Evolutionary conservation across 2,113 vertebrate genomes (phyloP).

Genomic region (Gopherus evgoodei): DNA sequence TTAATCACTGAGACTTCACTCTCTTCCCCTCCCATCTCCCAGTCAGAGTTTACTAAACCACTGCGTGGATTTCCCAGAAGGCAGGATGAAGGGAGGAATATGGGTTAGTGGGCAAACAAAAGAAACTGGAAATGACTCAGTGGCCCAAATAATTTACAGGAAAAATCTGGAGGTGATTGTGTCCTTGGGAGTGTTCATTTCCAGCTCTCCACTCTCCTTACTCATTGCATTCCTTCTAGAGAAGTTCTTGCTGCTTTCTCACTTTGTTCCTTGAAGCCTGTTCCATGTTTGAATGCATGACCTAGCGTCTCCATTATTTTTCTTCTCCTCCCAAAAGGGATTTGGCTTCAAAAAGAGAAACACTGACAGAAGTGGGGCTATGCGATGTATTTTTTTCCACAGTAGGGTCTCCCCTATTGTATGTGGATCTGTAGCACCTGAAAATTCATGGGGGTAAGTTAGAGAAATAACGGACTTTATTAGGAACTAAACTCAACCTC

Average conservation of each 20-base stretch:
- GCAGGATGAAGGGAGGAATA: background rate
- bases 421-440: background rate
- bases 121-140: background rate
- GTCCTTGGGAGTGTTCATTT: background rate
- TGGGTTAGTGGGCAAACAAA: background rate
- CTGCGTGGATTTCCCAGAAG: background rate
- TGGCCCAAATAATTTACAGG: background rate
- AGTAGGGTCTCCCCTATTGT: background rate
- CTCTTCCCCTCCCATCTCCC: background rate
- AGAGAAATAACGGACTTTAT: background rate
- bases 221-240: background rate
- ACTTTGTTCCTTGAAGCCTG: background rate
- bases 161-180: background rate
- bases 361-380: background rate
- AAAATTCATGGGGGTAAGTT: background rate
- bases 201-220: background rate
- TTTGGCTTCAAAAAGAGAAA: background rate
- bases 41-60: background rate
- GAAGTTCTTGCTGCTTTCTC: background rate
- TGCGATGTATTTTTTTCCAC: background rate
- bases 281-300: background rate
- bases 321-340: background rate
- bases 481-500: background rate
- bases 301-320: background rate
- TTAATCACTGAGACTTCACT: background rate